Conservation (phyloP, 1,140 invertebrate genomes). For the Caenorhabditis latens region DNA sequence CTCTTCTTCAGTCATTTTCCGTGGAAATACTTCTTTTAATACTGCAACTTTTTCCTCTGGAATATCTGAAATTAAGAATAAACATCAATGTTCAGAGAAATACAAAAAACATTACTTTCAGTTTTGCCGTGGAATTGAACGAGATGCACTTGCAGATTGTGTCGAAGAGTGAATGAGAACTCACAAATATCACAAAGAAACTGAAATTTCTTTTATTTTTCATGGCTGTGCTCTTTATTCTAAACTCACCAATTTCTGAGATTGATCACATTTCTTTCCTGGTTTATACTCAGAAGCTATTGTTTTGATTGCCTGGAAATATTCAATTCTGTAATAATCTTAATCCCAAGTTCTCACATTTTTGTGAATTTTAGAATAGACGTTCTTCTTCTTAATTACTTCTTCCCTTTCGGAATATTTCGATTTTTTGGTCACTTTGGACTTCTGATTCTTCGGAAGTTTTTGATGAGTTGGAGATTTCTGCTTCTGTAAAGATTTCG, state of each 20-base stretch:
- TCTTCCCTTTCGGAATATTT: not conserved
- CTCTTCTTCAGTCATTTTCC: too few species aligned
- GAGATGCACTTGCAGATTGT: conserved; percentile 7
- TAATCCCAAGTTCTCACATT: not conserved
- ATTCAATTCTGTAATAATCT: not conserved
- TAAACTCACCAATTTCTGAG: not conserved
- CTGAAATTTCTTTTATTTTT: not conserved
- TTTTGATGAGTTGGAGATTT: not conserved
- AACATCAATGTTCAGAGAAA: not conserved
- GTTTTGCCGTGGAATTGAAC: not conserved
- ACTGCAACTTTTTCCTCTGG: not conserved
- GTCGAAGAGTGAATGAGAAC: conserved; percentile 39
- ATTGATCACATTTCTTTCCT: not conserved
- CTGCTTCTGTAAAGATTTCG: not conserved
- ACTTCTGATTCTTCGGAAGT: not conserved
- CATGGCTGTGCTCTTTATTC: not conserved
- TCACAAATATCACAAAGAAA: conserved; percentile 31
- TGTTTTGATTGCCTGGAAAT: not conserved
- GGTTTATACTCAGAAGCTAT: not conserved
- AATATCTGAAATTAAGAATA: conserved; percentile 10
- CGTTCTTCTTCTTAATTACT: not conserved
- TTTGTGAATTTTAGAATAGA: not conserved
- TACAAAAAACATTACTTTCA: not conserved
- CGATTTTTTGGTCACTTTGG: not conserved
- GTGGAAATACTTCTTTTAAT: too few species aligned